Evolutionary conservation across 1,140 invertebrate species (phyloP).

Genomic region (Pantala flavescens): DNA sequence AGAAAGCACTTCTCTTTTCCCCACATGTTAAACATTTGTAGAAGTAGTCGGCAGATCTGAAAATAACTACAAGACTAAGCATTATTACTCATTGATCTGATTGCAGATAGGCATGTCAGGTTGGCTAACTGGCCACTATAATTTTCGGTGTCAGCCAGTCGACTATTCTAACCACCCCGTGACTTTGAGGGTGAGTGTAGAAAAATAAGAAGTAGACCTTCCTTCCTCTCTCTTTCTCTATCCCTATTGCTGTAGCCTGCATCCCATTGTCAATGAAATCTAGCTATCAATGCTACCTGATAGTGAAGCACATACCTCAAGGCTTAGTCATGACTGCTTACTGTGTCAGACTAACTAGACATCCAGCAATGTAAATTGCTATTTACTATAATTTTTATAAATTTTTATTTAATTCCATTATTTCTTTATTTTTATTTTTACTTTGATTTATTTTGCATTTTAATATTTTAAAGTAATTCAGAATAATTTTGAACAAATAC

Average conservation of each 20-base stretch:
- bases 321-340: background rate
- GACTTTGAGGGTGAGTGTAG: slow-evolving; percentile 72
- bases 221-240: background rate
- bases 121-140: slow-evolving; percentile 85
- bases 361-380: background rate
- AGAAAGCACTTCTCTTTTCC: background rate
- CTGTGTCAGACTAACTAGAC: background rate
- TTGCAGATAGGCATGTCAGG: slow-evolving; percentile 75
- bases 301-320: background rate
- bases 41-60: background rate
- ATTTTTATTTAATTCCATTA: background rate
- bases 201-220: slow-evolving; percentile 1
- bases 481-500: slow-evolving; percentile 22
- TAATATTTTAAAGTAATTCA: slow-evolving; percentile 16
- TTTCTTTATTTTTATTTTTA: background rate
- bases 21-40: background rate
- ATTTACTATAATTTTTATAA: background rate
- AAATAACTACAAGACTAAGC: background rate
- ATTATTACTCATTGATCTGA: slow-evolving; percentile 12
- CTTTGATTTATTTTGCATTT: slow-evolving; percentile 25
- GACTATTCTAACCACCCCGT: slow-evolving; percentile 81
- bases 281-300: background rate
- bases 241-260: background rate
- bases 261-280: background rate
- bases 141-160: slow-evolving; percentile 87